A percentile compares a stretch with the other conserved stretches of the same genome.
These are phyloP conservation scores for Agrotis puta DNA, from an alignment of 2,888 invertebrate species.

Conservation along the genomic window DNA sequence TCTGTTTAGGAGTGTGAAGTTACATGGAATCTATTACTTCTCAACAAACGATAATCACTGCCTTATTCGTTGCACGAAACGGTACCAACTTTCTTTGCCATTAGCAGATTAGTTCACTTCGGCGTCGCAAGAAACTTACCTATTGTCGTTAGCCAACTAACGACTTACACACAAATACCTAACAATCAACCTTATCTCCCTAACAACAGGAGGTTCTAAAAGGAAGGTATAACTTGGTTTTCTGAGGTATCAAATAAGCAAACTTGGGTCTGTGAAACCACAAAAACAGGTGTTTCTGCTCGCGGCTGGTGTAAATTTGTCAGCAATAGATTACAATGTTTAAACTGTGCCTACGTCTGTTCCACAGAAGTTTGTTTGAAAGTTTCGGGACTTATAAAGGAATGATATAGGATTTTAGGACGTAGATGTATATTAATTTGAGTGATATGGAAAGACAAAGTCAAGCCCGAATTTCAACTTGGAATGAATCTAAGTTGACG, in stretches of 20 bases:
- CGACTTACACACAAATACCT: not conserved
- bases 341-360: slow-evolving; percentile 50
- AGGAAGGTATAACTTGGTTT: slow-evolving; percentile 10
- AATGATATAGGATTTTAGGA: slow-evolving; percentile 5
- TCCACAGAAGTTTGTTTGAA: slow-evolving; percentile 36
- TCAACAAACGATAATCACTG: slow-evolving; percentile 68
- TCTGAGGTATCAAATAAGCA: slow-evolving; percentile 58
- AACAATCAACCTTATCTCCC: slow-evolving; percentile 48
- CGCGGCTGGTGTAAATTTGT: slow-evolving; percentile 59
- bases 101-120: slow-evolving; percentile 84
- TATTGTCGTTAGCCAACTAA: slow-evolving; percentile 70
- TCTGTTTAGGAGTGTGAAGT: slow-evolving; percentile 56
- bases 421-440: not conserved
- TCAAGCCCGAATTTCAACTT: not conserved
- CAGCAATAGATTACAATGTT: slow-evolving; percentile 61
- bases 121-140: slow-evolving; percentile 74
- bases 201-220: slow-evolving; percentile 14
- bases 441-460: no score
- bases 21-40: slow-evolving; percentile 56
- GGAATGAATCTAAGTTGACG: not conserved
- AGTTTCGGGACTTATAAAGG: slow-evolving; percentile 29
- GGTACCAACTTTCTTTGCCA: slow-evolving; percentile 76
- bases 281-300: slow-evolving; percentile 73
- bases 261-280: slow-evolving; percentile 65
- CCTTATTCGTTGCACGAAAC: slow-evolving; percentile 71